phyloP scores from a whole-genome alignment of 1,140 invertebrate genomes.

The Mycetomoellerius zeteki region DNA sequence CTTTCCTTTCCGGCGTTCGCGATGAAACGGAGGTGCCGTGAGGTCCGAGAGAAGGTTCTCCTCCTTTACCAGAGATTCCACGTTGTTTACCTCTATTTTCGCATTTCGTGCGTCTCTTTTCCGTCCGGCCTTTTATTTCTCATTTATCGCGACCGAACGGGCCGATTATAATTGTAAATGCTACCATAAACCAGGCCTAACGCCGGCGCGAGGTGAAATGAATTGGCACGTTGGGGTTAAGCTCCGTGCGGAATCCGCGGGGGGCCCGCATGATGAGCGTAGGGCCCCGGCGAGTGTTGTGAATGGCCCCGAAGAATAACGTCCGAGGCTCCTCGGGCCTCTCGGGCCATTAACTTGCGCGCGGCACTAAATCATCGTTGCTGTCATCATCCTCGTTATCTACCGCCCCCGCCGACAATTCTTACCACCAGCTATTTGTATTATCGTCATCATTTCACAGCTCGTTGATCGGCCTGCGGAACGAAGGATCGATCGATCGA shows the following conservation, averaged over 20 bases:
- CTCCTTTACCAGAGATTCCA: neutral
- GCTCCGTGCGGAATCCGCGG: conserved; percentile 77
- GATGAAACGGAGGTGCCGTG: conserved; percentile 62
- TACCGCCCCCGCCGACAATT: conserved; percentile 79
- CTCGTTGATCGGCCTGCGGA: conserved; percentile 45
- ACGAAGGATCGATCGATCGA: conserved; percentile 55
- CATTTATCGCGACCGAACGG: conserved; percentile 70
- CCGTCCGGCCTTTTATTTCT: conserved; percentile 44
- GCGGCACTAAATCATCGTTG: conserved; percentile 84
- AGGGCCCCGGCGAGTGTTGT: conserved; percentile 76
- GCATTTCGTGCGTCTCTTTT: conserved; percentile 42
- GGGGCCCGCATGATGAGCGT: conserved; percentile 74
- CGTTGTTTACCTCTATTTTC: conserved; percentile 33
- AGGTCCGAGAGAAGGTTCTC: conserved; percentile 27
- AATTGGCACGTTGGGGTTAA: conserved; percentile 78
- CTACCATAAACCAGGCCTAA: conserved; percentile 82
- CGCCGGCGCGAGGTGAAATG: conserved; percentile 73
- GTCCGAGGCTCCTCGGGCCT: conserved; percentile 62
- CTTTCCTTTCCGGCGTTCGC: conserved; percentile 31
- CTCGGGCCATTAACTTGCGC: conserved; percentile 81
- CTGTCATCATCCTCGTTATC: conserved; percentile 86
- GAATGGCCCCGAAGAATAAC: conserved; percentile 80
- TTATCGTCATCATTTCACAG: conserved; percentile 69
- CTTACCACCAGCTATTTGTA: conserved; percentile 79
- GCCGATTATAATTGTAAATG: conserved; percentile 85